Evolutionary conservation across 2,113 vertebrate species (phyloP).

Genomic region (Gopherus flavomarginatus): DNA sequence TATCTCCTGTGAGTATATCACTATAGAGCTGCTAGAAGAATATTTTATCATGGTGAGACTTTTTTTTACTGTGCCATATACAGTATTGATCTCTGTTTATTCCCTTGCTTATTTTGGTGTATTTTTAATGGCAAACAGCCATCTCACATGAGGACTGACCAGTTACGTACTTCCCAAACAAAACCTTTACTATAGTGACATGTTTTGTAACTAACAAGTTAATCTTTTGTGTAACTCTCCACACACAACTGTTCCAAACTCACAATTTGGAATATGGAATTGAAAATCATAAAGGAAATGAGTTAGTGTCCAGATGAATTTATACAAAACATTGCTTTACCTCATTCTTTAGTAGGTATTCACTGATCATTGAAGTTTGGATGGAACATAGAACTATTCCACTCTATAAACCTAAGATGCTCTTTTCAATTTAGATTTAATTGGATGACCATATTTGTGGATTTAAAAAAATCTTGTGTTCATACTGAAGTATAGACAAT

Average conservation of each 20-base stretch:
- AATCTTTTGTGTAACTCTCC: background rate
- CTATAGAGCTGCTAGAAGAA: background rate
- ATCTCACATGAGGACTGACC: background rate
- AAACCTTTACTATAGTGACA: background rate
- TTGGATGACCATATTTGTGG: conserved; percentile 37
- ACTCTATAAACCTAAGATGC: background rate
- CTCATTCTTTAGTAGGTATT: conserved; percentile 36
- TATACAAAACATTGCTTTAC: conserved; percentile 40
- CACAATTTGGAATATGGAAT: background rate
- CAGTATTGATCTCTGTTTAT: background rate
- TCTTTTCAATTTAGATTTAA: conserved; percentile 61
- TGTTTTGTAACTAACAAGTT: background rate
- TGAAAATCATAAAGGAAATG: background rate
- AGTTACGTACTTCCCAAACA: background rate
- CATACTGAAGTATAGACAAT: background rate
- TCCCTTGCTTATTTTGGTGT: background rate
- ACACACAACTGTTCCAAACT: background rate
- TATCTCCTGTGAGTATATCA: background rate
- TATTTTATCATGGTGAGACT: background rate
- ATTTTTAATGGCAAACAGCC: background rate
- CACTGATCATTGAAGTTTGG: conserved; percentile 41
- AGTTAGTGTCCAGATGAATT: conserved; percentile 37
- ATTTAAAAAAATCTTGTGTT: conserved; percentile 53
- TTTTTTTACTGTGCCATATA: background rate
- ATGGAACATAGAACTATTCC: conserved; percentile 44